phyloP scores from a whole-genome alignment of 1,140 invertebrate genomes.

The Oryzaephilus surinamensis region DNA sequence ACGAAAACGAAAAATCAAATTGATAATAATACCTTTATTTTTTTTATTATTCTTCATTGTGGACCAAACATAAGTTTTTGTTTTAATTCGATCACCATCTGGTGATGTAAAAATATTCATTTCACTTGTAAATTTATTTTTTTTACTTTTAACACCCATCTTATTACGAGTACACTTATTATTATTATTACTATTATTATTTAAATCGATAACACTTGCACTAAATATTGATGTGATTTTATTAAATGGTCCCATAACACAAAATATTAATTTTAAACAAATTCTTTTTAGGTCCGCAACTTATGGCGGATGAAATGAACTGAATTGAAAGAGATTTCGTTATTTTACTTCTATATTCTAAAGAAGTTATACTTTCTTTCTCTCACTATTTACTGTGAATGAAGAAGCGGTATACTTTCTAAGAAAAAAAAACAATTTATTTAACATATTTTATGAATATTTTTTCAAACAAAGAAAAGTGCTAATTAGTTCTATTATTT shows the following conservation, averaged over 20 bases:
- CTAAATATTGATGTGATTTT: conserved; percentile 26
- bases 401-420: too few relatives aligned
- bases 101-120: conserved; percentile 26
- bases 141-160: conserved; percentile 27
- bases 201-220: conserved; percentile 25
- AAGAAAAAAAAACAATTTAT: too few relatives aligned
- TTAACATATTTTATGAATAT: too few relatives aligned
- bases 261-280: too few relatives aligned
- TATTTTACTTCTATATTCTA: too few relatives aligned
- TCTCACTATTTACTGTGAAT: too few relatives aligned
- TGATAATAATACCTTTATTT: conserved; percentile 19
- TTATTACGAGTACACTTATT: conserved; percentile 1
- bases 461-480: too few relatives aligned
- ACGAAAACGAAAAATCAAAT: not conserved
- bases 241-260: conserved; percentile 23
- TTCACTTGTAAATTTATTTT: conserved; percentile 26
- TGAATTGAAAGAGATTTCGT: too few relatives aligned
- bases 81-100: conserved; percentile 24
- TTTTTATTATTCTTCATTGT: conserved; percentile 22
- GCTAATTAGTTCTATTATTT: too few relatives aligned
- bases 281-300: too few relatives aligned
- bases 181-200: conserved; percentile 18
- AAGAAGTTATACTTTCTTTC: too few relatives aligned
- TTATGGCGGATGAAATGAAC: too few relatives aligned
- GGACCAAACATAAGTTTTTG: conserved; percentile 29